Conservation (phyloP, 2,888 invertebrate species). For the Patella depressa region DNA sequence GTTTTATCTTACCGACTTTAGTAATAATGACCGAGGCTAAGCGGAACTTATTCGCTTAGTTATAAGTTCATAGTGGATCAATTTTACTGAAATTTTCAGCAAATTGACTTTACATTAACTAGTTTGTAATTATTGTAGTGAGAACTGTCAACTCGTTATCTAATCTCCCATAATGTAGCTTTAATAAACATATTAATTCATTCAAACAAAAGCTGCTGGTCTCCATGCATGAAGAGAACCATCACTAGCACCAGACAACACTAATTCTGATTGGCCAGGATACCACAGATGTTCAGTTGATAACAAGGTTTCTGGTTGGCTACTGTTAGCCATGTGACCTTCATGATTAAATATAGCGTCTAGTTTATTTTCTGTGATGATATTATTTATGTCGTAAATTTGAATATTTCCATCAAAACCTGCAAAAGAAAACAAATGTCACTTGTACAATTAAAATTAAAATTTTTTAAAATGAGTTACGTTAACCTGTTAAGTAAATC, state of each 20-base stretch:
- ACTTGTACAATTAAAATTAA: background rate
- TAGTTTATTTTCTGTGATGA: background rate
- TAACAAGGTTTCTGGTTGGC: constrained; percentile 33
- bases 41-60: no score
- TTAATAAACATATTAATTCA: no score
- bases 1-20: no score
- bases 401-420: constrained; percentile 46
- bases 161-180: no score
- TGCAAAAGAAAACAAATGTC: constrained; percentile 25
- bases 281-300: constrained; percentile 42
- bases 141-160: no score
- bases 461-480: no score
- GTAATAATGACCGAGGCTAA: no score
- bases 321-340: constrained; percentile 41
- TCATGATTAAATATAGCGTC: constrained; percentile 43
- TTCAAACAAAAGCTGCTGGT: constrained; percentile 5
- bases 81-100: no score
- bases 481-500: no score
- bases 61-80: no score
- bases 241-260: constrained; percentile 45
- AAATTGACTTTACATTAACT: no score
- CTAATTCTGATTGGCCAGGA: constrained; percentile 38
- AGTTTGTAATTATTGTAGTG: no score
- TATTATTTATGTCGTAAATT: constrained; percentile 24
- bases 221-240: constrained; percentile 52